Evolutionary conservation across 2,113 vertebrate species (phyloP).

Genomic region (Glareola pratincola): DNA sequence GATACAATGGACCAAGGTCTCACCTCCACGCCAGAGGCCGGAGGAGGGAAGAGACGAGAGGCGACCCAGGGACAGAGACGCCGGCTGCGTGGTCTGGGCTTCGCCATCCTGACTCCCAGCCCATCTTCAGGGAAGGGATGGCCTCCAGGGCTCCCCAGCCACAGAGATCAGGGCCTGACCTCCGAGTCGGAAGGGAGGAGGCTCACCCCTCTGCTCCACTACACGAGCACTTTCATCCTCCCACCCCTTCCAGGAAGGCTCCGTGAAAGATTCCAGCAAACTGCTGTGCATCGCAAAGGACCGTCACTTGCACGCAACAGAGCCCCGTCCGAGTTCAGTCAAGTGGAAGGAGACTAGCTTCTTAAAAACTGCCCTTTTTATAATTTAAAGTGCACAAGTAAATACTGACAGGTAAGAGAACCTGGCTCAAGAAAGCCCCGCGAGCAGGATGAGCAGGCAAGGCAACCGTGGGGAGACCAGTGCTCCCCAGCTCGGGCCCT

Average conservation of each 20-base stretch:
- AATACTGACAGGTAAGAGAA: neutral
- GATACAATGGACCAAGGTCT: neutral
- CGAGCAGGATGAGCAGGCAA: neutral
- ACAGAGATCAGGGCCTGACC: neutral
- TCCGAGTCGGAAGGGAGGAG: neutral
- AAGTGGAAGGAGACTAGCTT: neutral
- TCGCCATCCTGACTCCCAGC: neutral
- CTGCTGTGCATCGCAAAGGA: neutral
- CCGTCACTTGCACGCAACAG: neutral
- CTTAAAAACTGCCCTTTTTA: neutral
- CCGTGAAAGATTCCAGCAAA: fast-evolving
- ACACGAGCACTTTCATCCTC: neutral
- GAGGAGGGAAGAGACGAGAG: neutral
- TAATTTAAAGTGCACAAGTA: neutral
- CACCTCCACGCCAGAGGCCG: neutral
- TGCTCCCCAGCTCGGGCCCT: fast-evolving
- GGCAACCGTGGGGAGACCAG: neutral
- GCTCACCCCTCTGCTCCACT: neutral
- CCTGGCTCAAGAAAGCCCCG: neutral
- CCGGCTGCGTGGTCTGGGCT: fast-evolving
- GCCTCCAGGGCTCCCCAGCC: neutral
- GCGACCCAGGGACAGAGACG: neutral
- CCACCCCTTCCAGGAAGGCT: slow-evolving; percentile 45
- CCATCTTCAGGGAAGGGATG: neutral
- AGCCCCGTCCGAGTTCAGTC: neutral